phyloP scores from a whole-genome alignment of 2,797 vertebrate genomes.

The Mormyrops boulengeri region DNA sequence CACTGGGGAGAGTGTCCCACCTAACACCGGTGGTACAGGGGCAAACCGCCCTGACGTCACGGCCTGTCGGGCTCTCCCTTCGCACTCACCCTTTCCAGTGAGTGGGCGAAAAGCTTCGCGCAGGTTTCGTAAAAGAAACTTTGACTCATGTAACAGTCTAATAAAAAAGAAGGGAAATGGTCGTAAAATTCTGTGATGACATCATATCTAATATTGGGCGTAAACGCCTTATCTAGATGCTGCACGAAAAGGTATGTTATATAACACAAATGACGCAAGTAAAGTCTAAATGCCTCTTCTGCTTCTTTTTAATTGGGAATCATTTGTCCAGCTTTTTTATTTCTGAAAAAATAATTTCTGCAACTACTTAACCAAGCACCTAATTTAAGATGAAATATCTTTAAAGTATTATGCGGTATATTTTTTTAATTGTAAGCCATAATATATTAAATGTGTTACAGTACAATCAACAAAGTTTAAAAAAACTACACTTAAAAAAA shows the following conservation, averaged over 20 bases:
- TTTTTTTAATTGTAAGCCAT: neutral
- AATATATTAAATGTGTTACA: neutral
- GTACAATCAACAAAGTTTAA: neutral
- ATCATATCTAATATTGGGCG: neutral
- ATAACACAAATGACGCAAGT: neutral
- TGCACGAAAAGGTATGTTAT: neutral
- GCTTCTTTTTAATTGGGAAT: neutral
- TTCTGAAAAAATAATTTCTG: neutral
- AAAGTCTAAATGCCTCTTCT: neutral
- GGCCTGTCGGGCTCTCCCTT: constrained; percentile 4
- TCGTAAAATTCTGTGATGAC: neutral
- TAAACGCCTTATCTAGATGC: neutral
- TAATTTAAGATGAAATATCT: neutral
- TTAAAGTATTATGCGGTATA: neutral
- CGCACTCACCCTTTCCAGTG: constrained; percentile 24
- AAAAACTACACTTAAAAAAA: neutral
- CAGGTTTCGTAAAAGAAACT: constrained; percentile 26
- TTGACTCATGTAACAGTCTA: constrained; percentile 25
- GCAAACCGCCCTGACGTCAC: constrained; percentile 30
- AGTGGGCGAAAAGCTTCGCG: constrained; percentile 15
- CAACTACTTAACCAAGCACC: neutral
- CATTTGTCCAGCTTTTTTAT: neutral
- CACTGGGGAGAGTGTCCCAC: constrained; percentile 38
- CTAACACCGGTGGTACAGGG: constrained; percentile 32
- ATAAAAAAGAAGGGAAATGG: neutral